These are phyloP conservation scores for Lissocephala sabroskyi DNA, from an alignment of 2,888 invertebrate genomes.

Conservation along the genomic window DNA sequence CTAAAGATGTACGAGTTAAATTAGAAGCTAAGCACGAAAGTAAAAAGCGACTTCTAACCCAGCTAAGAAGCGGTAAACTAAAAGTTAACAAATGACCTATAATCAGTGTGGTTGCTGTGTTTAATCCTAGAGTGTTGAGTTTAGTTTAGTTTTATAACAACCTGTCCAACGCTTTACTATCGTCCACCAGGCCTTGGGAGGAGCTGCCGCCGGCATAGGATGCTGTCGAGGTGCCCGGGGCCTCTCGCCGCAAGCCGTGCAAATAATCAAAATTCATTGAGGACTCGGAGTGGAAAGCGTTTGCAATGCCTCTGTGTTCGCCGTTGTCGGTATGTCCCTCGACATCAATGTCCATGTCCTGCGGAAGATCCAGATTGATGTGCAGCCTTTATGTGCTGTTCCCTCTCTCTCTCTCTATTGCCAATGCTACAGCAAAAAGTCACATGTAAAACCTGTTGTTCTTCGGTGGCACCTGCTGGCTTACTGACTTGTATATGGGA, in stretches of 20 bases:
- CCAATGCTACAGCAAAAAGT: no score
- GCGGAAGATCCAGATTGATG: conserved; percentile 60
- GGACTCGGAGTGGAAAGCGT: conserved; percentile 61
- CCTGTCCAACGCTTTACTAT: conserved; percentile 70
- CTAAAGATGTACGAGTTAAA: not conserved
- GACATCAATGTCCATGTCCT: conserved; percentile 70
- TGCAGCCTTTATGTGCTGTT: conserved; percentile 46
- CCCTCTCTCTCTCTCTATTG: conserved; percentile 7
- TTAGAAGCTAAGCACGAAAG: not conserved
- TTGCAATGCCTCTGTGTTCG: conserved; percentile 29
- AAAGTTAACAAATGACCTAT: no score
- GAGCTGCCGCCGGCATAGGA: conserved; percentile 20
- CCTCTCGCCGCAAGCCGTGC: conserved; percentile 55
- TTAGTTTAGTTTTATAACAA: conserved; percentile 61
- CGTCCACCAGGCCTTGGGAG: conserved; percentile 65
- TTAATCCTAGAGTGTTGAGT: no score
- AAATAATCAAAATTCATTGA: conserved; percentile 71
- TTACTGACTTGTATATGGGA: conserved; percentile 26
- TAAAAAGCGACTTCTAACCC: conserved; percentile 6
- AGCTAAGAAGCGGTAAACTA: not conserved
- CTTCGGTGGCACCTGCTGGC: conserved; percentile 21
- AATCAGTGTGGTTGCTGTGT: conserved; percentile 27
- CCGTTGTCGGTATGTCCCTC: conserved; percentile 49
- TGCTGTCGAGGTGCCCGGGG: conserved; percentile 36
- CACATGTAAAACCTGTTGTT: not conserved